These are phyloP conservation scores for Phoronis australis DNA, from an alignment of 2,888 invertebrate genomes.

Conservation along the genomic window DNA sequence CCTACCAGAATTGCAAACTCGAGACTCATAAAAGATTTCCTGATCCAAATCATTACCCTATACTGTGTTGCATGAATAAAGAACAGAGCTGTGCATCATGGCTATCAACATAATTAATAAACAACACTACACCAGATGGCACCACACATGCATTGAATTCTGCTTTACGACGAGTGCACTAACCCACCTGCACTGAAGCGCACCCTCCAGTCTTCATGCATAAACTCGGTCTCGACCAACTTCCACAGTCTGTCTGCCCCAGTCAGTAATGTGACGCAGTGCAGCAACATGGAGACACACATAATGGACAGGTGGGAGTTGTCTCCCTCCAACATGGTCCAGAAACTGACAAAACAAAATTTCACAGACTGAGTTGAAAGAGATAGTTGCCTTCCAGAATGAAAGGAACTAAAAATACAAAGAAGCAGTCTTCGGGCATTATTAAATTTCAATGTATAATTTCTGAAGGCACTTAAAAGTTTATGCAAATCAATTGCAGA, in stretches of 20 bases:
- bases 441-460: no score
- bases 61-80: no score
- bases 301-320: conserved; percentile 92
- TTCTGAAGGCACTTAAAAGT: no score
- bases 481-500: no score
- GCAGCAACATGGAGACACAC: conserved; percentile 84
- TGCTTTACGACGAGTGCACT: neutral
- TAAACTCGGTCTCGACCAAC: conserved; percentile 91
- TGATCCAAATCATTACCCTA: no score
- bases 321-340: conserved; percentile 86
- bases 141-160: neutral
- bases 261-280: conserved; percentile 87
- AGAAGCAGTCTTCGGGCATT: no score
- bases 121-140: neutral
- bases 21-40: no score
- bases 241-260: conserved; percentile 95
- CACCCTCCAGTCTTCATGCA: conserved; percentile 78
- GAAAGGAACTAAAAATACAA: no score
- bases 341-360: conserved; percentile 62
- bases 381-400: no score
- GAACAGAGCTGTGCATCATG: no score
- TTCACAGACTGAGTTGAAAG: neutral
- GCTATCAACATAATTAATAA: neutral
- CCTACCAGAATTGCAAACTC: no score
- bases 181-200: conserved; percentile 76